Evolutionary conservation across 2,888 invertebrate genomes (phyloP).

Genomic region (Luperina nickerlii): DNA sequence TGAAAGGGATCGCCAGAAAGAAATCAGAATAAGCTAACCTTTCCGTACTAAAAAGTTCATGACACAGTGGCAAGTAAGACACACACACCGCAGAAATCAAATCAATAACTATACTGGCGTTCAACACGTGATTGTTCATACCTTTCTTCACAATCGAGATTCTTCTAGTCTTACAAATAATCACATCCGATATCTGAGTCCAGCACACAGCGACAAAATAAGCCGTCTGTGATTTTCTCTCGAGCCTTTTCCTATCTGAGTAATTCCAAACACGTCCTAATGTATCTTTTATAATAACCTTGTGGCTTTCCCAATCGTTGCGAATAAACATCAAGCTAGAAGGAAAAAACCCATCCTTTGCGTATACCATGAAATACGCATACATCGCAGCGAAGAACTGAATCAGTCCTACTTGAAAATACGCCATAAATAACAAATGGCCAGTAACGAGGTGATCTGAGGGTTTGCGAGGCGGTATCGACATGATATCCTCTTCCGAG

Average conservation of each 20-base stretch:
- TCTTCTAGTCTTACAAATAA: constrained; percentile 94
- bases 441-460: constrained; percentile 89
- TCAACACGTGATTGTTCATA: constrained; percentile 93
- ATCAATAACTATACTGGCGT: constrained; percentile 91
- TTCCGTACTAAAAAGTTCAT: constrained; percentile 93
- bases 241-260: constrained; percentile 92
- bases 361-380: constrained; percentile 94
- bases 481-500: constrained; percentile 94
- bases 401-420: constrained; percentile 96
- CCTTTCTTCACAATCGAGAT: constrained; percentile 94
- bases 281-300: constrained; percentile 92
- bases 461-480: constrained; percentile 88
- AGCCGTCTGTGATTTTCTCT: constrained; percentile 94
- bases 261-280: constrained; percentile 94
- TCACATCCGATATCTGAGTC: constrained; percentile 94
- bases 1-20: constrained; percentile 93
- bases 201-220: constrained; percentile 95
- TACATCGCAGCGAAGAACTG: constrained; percentile 95
- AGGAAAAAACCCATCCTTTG: constrained; percentile 94
- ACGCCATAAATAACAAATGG: constrained; percentile 94
- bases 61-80: constrained; percentile 93
- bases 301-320: constrained; percentile 92
- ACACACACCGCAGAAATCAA: constrained; percentile 92
- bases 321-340: constrained; percentile 92
- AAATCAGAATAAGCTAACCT: constrained; percentile 93